Evolutionary conservation across 2,888 invertebrate species (phyloP).

Genomic region (Agrenia bidenticulata): DNA sequence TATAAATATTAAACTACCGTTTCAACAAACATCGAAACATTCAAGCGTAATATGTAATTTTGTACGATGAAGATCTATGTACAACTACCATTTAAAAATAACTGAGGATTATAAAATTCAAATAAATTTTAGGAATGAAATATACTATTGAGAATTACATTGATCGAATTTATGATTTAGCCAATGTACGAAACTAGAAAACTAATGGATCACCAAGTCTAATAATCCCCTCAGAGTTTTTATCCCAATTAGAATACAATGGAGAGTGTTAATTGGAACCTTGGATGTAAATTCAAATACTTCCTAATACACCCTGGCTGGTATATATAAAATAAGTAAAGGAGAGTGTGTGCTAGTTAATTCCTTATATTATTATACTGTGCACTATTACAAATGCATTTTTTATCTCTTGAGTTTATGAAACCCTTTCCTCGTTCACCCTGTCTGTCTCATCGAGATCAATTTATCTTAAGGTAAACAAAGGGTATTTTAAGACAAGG

Average conservation of each 20-base stretch:
- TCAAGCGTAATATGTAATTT: too few species aligned
- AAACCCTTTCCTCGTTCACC: slow-evolving; percentile 8
- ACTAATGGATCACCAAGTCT: neutral
- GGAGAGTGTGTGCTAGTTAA: neutral
- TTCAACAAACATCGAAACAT: too few species aligned
- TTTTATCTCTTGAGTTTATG: neutral
- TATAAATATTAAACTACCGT: too few species aligned
- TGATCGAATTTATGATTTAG: too few species aligned
- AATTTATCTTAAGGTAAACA: slow-evolving; percentile 26
- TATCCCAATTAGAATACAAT: slow-evolving; percentile 30
- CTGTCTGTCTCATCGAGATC: slow-evolving; percentile 12
- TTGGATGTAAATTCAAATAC: slow-evolving; percentile 27
- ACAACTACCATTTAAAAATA: too few species aligned
- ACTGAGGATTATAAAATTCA: too few species aligned
- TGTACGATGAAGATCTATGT: too few species aligned
- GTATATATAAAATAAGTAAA: neutral
- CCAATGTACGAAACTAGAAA: too few species aligned
- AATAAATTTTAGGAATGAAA: too few species aligned
- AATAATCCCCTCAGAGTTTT: slow-evolving; percentile 11
- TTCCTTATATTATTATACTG: neutral
- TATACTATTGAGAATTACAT: too few species aligned
- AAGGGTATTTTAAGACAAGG: slow-evolving; percentile 15
- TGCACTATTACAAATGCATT: neutral
- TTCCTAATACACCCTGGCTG: too few species aligned
- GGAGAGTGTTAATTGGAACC: slow-evolving; percentile 30